Conservation (phyloP, 2,797 vertebrate genomes). For the Premnoplex brunnescens region DNA sequence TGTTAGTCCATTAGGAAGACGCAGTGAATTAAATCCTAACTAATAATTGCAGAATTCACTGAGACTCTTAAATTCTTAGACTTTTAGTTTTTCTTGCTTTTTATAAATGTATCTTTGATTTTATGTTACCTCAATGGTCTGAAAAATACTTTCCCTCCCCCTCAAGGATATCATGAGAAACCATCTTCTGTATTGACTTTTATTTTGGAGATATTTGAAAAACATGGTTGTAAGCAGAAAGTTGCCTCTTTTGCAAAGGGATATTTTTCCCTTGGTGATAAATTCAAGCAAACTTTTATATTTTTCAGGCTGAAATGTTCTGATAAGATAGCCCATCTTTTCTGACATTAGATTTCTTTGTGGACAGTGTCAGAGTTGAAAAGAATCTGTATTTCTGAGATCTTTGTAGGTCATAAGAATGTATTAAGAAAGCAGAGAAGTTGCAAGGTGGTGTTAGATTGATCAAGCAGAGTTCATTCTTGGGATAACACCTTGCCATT, state of each 20-base stretch:
- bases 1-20: background rate
- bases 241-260: background rate
- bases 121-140: background rate
- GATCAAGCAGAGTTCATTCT: slow-evolving; percentile 23
- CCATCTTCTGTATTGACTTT: slow-evolving; percentile 21
- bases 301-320: background rate
- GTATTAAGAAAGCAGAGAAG: background rate
- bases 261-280: background rate
- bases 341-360: slow-evolving; percentile 16
- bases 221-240: background rate
- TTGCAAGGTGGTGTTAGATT: background rate
- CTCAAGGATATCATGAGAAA: background rate
- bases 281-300: background rate
- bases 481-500: slow-evolving; percentile 8
- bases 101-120: slow-evolving; percentile 8
- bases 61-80: background rate
- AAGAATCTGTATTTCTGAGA: slow-evolving; percentile 21
- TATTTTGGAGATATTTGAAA: background rate
- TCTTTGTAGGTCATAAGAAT: slow-evolving; percentile 26
- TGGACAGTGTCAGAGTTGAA: slow-evolving; percentile 14
- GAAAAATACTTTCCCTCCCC: background rate
- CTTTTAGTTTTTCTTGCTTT: background rate
- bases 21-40: background rate
- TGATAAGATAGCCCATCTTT: background rate
- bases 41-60: background rate